Base-by-base conservation (phyloP, 1,140 invertebrate species). In the Episyrphus balteatus region DNA sequence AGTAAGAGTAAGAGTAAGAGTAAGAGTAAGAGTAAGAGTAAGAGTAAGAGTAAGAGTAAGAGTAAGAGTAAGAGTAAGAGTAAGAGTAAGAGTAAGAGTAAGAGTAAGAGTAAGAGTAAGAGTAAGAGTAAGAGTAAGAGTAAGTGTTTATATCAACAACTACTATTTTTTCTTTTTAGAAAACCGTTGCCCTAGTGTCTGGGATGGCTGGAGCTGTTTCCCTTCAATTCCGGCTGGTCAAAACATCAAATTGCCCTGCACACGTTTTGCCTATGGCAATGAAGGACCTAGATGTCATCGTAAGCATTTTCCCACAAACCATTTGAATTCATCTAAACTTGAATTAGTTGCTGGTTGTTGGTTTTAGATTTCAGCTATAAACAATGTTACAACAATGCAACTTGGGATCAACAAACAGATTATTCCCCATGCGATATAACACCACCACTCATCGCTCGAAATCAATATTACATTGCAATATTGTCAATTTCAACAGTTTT, bases 161-260 rank as follows among this genome's bases (percentile, higher is more conserved):
- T 26, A n/a, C n/a, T n/a, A n/a, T 26, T 3, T 26, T 26, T 26
- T 26, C 21, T 26, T 26, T 26, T 26, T 26, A 26, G 21, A 26
- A 5, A 26, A 41, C 21, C 17, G 26, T 13, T 76, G 75, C 54
- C 58, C 62, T 14, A 57, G 68, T 0, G 66, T 73, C 6, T 78
- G 75, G 59, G 76, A 78, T 45, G 75, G 66, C 1, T 78, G 75
- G 74, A 70, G 64, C 2, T 78, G 76, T 52, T 77, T 71, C 68
- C 54, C 56, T 9, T 37, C 51, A 10, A 59, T 68, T 6, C 40
- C 50, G 14, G 56, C 56, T 0, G 67, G 62, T 7, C 61, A 65
- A 1, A 50, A 55, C 5, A 61, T 63, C 0, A 57, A 48, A 5
- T 55, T 68, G 50, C 55, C 70, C 5, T 78, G 75, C 51, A 68